phyloP scores from a whole-genome alignment of 2,113 vertebrate genomes.

The Labeo rohita region DNA sequence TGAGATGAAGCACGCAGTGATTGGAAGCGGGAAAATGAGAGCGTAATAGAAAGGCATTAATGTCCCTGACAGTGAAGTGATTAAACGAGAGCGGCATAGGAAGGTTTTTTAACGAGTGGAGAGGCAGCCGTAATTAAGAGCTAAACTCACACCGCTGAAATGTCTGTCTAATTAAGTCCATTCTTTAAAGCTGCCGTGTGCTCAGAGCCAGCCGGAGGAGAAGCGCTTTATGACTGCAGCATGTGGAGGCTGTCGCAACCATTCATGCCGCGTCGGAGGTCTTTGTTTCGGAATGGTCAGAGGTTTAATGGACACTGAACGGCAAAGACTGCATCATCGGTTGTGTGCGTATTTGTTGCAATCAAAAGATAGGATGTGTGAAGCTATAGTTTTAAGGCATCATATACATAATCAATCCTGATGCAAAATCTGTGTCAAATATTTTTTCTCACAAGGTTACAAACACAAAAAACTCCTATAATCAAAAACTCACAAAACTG shows the following conservation, averaged over 20 bases:
- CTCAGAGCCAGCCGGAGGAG: slow-evolving; percentile 34
- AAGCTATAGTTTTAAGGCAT: not conserved
- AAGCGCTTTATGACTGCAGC: slow-evolving; percentile 44
- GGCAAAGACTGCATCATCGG: not conserved
- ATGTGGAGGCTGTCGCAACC: slow-evolving; percentile 23
- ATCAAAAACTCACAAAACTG: not conserved
- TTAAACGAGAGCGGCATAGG: slow-evolving; percentile 57
- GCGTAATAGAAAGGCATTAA: slow-evolving; percentile 42
- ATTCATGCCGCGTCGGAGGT: slow-evolving; percentile 10
- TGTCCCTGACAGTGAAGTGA: slow-evolving; percentile 50
- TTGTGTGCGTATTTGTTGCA: not conserved
- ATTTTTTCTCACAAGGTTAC: not conserved
- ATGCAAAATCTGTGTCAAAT: not conserved
- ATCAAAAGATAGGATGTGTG: not conserved
- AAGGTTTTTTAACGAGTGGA: slow-evolving; percentile 57
- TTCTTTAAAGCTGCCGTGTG: slow-evolving; percentile 48
- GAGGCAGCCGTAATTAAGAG: slow-evolving; percentile 61
- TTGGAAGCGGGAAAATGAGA: slow-evolving; percentile 41
- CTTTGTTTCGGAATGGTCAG: slow-evolving; percentile 46
- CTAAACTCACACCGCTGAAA: slow-evolving; percentile 59
- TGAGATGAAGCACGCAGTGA: slow-evolving; percentile 34
- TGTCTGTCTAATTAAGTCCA: slow-evolving; percentile 59
- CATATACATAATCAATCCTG: not conserved
- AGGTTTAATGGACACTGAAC: not conserved
- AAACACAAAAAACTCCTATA: not conserved